Base-by-base conservation (phyloP, 1,140 invertebrate genomes). In the Oryzaephilus surinamensis region DNA sequence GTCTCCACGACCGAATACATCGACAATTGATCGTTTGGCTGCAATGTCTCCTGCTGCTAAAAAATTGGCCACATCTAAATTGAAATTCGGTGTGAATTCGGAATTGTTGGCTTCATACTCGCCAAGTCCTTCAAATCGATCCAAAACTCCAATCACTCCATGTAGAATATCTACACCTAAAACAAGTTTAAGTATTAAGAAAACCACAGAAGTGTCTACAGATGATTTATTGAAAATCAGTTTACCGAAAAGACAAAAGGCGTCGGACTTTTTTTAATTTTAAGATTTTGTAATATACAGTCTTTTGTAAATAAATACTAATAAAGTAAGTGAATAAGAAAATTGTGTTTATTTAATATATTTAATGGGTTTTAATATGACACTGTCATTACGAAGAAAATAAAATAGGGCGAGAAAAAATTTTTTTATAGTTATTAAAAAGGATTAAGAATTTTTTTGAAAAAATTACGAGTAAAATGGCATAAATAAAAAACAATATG, bases 31-130 rank as follows among this genome's bases (percentile, higher is more conserved):
- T 41, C 70, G 89, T 18, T 58, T 97, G 18, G 81, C 77, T 13
- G 80, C 78, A 24, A 93, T 98, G 87, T 97, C 93, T 10, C 94
- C 94, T 7, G 95, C 94, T 6, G 95, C 93, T 0, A 77, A 81
- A 51, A 73, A 76, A 52, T 65, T 98, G 8, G 80, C 70, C 14
- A 71, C 76, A 0, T 67, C 76, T 20, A 70, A 70, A 51, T 52
- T 77, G 6, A 65, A 66, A 4, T 50, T 77, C 28, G 44, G 70
- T 43, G 50, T 63, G 45, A 30, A 61, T 52, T 46, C 57, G 4
- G 45, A 55, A 27, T 32, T 53, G 29, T 37, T 45, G 12, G 63
- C 50, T 46, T 66, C 20, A 36, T 64, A 45, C 63, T 63, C 44
- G 45, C 63, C 38, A 41, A 65, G 42, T 54, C 51, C 63, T 46